These are phyloP conservation scores for Thomomys bottae DNA, from an alignment of 2,113 vertebrate species.

Conservation along the genomic window DNA sequence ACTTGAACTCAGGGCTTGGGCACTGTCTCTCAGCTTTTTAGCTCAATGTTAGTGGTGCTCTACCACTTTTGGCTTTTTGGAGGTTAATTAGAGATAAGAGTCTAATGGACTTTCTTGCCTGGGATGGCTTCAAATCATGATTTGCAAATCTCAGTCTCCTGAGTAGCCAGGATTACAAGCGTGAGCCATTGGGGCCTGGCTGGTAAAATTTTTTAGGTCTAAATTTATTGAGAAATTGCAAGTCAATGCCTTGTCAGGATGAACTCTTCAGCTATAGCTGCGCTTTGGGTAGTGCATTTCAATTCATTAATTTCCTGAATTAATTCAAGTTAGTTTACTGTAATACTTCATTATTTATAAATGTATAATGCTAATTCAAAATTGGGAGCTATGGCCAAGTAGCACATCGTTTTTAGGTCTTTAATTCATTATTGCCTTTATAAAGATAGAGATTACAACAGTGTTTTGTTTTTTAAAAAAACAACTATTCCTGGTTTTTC, in stretches of 20 bases:
- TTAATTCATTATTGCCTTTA: not conserved
- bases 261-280: not conserved
- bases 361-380: constrained; percentile 9
- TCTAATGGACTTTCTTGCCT: too few relatives aligned
- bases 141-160: too few relatives aligned
- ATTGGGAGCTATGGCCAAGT: not conserved
- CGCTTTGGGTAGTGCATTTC: constrained; percentile 40
- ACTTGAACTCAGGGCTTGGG: too few relatives aligned
- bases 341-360: constrained; percentile 39
- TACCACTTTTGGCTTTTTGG: too few relatives aligned
- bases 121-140: too few relatives aligned
- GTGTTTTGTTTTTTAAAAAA: not conserved
- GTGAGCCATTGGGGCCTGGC: too few relatives aligned
- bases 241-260: constrained; percentile 31
- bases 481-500: not conserved
- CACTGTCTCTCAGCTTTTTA: too few relatives aligned
- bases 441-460: not conserved
- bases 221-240: constrained; percentile 43
- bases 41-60: too few relatives aligned
- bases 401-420: not conserved
- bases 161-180: too few relatives aligned
- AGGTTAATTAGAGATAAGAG: too few relatives aligned
- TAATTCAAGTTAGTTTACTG: constrained; percentile 22
- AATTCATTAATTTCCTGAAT: constrained; percentile 42
- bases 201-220: constrained; percentile 5